Evolutionary conservation across 2,888 invertebrate genomes (phyloP).

Genomic region (Endotricha flammealis): DNA sequence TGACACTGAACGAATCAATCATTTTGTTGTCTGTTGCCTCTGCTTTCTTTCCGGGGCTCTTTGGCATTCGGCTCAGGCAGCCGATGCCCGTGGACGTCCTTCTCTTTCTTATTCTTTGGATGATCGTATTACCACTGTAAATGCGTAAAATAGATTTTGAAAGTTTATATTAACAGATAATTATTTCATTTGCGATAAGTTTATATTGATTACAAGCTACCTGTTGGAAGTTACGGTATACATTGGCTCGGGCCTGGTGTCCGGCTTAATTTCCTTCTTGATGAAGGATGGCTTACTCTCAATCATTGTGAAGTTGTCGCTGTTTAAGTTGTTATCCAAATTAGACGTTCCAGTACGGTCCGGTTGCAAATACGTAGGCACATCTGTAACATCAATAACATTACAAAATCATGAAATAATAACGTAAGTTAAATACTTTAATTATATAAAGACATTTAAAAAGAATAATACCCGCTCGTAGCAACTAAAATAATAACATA

Average conservation of each 20-base stretch:
- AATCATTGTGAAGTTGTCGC: slow-evolving; percentile 51
- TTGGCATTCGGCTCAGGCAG: slow-evolving; percentile 51
- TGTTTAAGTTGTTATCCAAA: slow-evolving; percentile 37
- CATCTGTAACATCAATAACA: slow-evolving; percentile 32
- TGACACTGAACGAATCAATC: slow-evolving; percentile 43
- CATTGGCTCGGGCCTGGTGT: slow-evolving; percentile 44
- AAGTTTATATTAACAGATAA: neutral
- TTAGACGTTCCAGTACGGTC: slow-evolving; percentile 38
- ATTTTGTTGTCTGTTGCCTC: slow-evolving; percentile 38
- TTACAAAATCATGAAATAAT: neutral
- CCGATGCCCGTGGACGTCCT: slow-evolving; percentile 47
- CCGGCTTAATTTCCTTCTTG: slow-evolving; percentile 52
- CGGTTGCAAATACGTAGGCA: slow-evolving; percentile 31
- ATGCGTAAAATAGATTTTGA: neutral
- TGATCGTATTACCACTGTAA: slow-evolving; percentile 54
- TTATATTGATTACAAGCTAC: slow-evolving; percentile 27
- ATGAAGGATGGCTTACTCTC: slow-evolving; percentile 48
- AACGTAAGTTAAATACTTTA: slow-evolving; percentile 3
- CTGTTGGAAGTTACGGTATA: slow-evolving; percentile 62
- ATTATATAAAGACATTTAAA: neutral
- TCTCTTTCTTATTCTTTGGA: slow-evolving; percentile 52
- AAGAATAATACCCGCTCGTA: slow-evolving; percentile 1
- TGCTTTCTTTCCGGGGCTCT: slow-evolving; percentile 33
- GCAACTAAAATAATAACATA: too few species aligned
- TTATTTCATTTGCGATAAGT: too few species aligned